phyloP scores from a whole-genome alignment of 2,888 invertebrate genomes.

The Drosophila percnosoma region DNA sequence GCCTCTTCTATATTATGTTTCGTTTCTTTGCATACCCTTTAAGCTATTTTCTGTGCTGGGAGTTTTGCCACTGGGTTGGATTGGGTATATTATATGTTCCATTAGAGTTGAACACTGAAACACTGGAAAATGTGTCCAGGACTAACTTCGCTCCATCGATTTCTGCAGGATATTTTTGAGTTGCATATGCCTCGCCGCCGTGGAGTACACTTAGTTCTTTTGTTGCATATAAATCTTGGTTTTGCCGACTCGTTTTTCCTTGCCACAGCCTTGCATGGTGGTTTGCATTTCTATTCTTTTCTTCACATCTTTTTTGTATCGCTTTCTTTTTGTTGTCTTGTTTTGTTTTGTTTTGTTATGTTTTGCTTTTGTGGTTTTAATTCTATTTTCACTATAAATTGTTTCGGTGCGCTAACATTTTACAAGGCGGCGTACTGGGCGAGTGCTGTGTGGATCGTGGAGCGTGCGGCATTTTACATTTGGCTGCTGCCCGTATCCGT shows the following conservation, averaged over 20 bases:
- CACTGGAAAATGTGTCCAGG: neutral
- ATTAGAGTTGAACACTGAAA: neutral
- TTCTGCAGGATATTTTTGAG: constrained; percentile 13
- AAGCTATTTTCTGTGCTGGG: neutral
- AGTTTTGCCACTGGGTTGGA: too few relatives aligned
- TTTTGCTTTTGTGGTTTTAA: constrained; percentile 82
- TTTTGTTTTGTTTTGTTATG: constrained; percentile 52
- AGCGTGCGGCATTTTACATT: constrained; percentile 62
- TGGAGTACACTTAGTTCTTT: constrained; percentile 51
- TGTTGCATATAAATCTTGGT: constrained; percentile 81
- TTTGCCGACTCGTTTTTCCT: constrained; percentile 64
- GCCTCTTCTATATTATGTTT: constrained; percentile 45
- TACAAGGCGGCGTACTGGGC: constrained; percentile 56
- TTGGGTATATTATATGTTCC: neutral
- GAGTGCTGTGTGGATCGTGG: constrained; percentile 16
- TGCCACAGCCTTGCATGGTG: constrained; percentile 30
- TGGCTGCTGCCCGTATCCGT: constrained; percentile 52
- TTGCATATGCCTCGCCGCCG: neutral
- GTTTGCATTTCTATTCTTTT: constrained; percentile 54
- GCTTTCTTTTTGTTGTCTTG: constrained; percentile 33
- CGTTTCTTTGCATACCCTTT: constrained; percentile 51
- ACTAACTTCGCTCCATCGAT: neutral
- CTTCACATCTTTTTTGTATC: constrained; percentile 41
- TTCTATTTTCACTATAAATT: constrained; percentile 83
- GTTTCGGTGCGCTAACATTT: constrained; percentile 80